These are phyloP conservation scores for Discoglossus pictus DNA, from an alignment of 2,797 vertebrate genomes.

Conservation along the genomic window DNA sequence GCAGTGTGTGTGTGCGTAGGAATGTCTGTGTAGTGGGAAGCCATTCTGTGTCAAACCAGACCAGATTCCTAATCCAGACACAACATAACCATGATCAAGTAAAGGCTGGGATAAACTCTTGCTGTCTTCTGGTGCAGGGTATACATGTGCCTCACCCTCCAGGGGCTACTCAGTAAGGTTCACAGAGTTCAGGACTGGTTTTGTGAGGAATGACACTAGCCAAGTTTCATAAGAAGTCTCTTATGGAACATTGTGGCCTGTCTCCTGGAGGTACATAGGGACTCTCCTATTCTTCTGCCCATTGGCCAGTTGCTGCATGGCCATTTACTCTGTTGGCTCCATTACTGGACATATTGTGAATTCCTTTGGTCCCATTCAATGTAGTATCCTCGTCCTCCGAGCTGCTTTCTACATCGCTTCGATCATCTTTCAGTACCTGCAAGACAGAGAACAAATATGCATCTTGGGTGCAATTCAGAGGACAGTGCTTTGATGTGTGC, in stretches of 20 bases:
- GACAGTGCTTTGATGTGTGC: constrained; percentile 2
- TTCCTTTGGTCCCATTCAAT: constrained; percentile 63
- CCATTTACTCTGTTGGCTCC: constrained; percentile 86
- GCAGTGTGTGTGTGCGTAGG: background rate
- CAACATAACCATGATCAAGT: constrained; percentile 27
- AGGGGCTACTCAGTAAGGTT: constrained; percentile 21
- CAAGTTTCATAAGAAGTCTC: constrained; percentile 22
- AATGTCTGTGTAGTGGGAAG: constrained; percentile 11
- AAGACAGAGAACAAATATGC: background rate
- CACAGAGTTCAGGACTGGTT: constrained; percentile 34
- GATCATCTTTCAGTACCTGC: constrained; percentile 91
- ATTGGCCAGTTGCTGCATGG: constrained; percentile 68
- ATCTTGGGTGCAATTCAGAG: background rate
- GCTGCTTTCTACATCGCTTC: constrained; percentile 96
- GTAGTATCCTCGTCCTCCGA: constrained; percentile 84
- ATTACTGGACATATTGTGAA: constrained; percentile 66
- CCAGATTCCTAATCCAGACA: constrained; percentile 16
- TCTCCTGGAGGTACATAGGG: constrained; percentile 48
- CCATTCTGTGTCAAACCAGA: constrained; percentile 7
- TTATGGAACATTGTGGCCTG: constrained; percentile 53
- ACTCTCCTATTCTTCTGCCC: constrained; percentile 67
- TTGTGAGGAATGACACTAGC: constrained; percentile 27
- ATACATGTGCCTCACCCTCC: constrained; percentile 29
- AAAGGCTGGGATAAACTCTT: constrained; percentile 18
- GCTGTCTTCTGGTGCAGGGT: constrained; percentile 10